A percentile compares a stretch with the other conserved stretches of the same genome.
phyloP scores from a whole-genome alignment of 2,797 vertebrate species.

The Smutsia temminckii region DNA sequence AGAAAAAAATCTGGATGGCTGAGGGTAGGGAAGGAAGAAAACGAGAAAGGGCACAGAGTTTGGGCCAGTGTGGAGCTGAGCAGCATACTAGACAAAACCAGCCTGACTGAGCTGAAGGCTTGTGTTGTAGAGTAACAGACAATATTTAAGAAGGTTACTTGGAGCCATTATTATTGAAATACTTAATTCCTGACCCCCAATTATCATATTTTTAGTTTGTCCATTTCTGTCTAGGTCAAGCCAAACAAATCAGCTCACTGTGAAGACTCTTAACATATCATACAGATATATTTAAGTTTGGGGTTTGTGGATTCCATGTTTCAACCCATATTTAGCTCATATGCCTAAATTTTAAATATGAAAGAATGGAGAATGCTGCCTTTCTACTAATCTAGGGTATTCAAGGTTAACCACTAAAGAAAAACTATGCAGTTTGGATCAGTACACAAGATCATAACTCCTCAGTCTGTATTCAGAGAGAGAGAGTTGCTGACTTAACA shows the following conservation, averaged over 20 bases:
- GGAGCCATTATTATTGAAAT: background rate
- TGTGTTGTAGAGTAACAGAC: background rate
- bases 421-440: background rate
- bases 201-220: background rate
- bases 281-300: background rate
- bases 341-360: slow-evolving; percentile 21
- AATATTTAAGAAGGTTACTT: background rate
- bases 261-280: slow-evolving; percentile 14
- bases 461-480: background rate
- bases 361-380: background rate
- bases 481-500: background rate
- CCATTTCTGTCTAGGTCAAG: background rate
- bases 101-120: background rate
- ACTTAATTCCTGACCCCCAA: background rate
- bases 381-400: background rate
- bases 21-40: background rate
- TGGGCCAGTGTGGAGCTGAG: background rate
- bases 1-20: background rate
- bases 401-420: background rate
- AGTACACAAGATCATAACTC: background rate
- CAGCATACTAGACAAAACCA: background rate
- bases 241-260: background rate
- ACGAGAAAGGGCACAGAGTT: background rate
- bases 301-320: background rate
- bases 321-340: background rate